These are phyloP conservation scores for Hypocryptadius cinnamomeus DNA, from an alignment of 2,113 vertebrate genomes.

Conservation along the genomic window DNA sequence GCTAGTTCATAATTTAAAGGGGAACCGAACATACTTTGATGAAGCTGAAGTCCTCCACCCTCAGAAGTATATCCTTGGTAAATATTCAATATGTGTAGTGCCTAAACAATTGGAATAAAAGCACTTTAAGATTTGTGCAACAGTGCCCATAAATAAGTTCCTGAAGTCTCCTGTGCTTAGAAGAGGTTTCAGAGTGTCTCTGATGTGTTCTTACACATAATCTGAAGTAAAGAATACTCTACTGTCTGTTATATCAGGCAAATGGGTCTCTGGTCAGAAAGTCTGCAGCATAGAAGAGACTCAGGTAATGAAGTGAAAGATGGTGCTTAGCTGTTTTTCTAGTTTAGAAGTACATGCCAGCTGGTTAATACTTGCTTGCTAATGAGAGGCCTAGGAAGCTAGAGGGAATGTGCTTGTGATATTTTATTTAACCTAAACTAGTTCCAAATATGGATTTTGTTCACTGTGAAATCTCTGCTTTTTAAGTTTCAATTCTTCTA, in stretches of 20 bases:
- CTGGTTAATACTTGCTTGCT: background rate
- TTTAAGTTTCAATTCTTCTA: background rate
- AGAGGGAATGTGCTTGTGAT: background rate
- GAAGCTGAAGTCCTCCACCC: background rate
- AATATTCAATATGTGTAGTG: background rate
- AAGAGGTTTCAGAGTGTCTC: background rate
- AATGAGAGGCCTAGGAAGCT: background rate
- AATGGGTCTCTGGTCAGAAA: background rate
- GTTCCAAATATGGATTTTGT: background rate
- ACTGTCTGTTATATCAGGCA: background rate
- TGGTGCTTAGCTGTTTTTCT: background rate
- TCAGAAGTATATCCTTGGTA: background rate
- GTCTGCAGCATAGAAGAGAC: background rate
- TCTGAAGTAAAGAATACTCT: background rate
- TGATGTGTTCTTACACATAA: background rate
- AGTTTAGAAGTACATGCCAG: background rate
- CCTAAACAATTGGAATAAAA: background rate
- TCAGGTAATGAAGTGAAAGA: background rate
- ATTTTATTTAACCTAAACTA: background rate
- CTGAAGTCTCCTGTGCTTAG: background rate
- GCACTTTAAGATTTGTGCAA: background rate
- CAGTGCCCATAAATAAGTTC: background rate
- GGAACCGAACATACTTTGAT: background rate
- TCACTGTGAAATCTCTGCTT: background rate
- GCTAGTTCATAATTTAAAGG: background rate